Evolutionary conservation across 2,113 vertebrate species (phyloP).

Genomic region (Takifugu flavidus): DNA sequence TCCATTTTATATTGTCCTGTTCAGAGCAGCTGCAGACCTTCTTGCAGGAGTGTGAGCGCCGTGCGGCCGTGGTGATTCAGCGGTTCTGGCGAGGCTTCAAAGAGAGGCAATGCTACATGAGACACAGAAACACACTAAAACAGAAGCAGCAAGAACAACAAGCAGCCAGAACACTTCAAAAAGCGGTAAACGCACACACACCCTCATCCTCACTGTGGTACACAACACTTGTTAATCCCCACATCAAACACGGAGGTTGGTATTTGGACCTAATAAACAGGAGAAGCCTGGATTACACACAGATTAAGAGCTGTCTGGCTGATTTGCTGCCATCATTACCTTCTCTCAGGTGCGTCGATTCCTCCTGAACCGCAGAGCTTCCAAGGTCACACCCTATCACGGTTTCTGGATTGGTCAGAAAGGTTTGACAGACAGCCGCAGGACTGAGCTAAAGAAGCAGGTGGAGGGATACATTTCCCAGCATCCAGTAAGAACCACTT

Average conservation of each 20-base stretch:
- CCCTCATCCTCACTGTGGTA: constrained; percentile 3
- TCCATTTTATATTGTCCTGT: not conserved
- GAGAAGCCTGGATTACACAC: not conserved
- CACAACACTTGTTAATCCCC: not conserved
- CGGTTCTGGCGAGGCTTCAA: constrained; percentile 86
- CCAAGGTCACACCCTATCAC: constrained; percentile 44
- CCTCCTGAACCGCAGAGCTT: constrained; percentile 71
- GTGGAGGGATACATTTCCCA: constrained; percentile 81
- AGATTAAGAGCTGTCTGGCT: not conserved
- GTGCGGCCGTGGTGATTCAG: constrained; percentile 87
- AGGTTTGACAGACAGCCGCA: constrained; percentile 79
- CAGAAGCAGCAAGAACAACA: constrained; percentile 73
- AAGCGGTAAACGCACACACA: constrained; percentile 76
- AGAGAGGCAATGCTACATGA: constrained; percentile 73
- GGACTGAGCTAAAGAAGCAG: constrained; percentile 79
- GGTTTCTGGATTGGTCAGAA: constrained; percentile 75
- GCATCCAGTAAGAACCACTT: constrained; percentile 75
- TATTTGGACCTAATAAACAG: no score
- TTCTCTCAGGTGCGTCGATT: constrained; percentile 79
- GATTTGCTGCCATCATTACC: not conserved
- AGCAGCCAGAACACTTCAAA: constrained; percentile 85
- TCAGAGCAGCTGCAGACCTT: constrained; percentile 80
- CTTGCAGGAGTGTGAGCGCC: constrained; percentile 81
- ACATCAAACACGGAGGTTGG: no score
- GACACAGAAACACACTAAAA: constrained; percentile 70